Percentiles rank a stretch among this genome's conserved stretches.
phyloP scores from a whole-genome alignment of 2,113 vertebrate species.

The Melanerpes formicivorus region DNA sequence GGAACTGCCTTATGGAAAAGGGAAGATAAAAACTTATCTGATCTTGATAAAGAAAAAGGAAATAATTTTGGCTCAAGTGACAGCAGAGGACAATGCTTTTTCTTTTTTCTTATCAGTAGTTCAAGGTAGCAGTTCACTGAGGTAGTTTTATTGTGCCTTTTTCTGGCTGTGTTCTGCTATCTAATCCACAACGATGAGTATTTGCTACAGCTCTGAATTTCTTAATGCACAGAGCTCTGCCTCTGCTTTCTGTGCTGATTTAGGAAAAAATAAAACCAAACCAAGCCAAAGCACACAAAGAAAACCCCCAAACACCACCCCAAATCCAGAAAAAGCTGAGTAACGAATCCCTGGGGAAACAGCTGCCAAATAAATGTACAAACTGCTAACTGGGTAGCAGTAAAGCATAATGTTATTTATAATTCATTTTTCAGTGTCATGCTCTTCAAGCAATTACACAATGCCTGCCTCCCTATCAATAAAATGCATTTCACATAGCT shows the following conservation, averaged over 20 bases:
- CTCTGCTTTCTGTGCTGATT: background rate
- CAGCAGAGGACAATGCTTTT: conserved; percentile 41
- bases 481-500: conserved; percentile 19
- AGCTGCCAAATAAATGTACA: background rate
- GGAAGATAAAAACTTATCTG: conserved; percentile 58
- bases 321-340: background rate
- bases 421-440: background rate
- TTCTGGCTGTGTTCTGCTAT: background rate
- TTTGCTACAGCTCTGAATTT: conserved; percentile 18
- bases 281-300: background rate
- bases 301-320: too few relatives aligned
- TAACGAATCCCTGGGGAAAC: background rate
- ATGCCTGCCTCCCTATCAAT: background rate
- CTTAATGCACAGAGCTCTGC: background rate
- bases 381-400: background rate
- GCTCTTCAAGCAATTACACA: background rate
- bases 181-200: background rate
- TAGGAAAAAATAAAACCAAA: background rate
- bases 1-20: conserved; percentile 28
- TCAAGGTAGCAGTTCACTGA: conserved; percentile 1
- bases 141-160: background rate
- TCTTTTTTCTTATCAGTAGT: conserved; percentile 43
- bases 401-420: conserved; percentile 5
- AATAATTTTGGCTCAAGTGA: conserved; percentile 36
- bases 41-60: conserved; percentile 30